Percentiles rank a stretch among this genome's conserved stretches.
Evolutionary conservation across 1,140 invertebrate genomes (phyloP).

Genomic region (Drosophila pachea): DNA sequence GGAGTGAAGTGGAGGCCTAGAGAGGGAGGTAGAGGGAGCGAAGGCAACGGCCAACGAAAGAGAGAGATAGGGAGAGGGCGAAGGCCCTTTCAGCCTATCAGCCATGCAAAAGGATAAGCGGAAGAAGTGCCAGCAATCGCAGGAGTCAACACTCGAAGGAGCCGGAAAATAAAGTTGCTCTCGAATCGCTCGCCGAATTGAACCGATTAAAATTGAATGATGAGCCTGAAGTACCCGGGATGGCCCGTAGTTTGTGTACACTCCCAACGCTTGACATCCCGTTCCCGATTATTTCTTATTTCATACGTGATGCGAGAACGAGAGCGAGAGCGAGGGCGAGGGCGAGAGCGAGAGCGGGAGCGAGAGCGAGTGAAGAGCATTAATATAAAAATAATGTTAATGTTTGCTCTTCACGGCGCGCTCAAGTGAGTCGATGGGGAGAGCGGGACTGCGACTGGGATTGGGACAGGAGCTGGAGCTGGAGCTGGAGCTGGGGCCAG

Average conservation of each 20-base stretch:
- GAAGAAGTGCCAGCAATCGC: neutral
- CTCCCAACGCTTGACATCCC: slow-evolving; percentile 23
- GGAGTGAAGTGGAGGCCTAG: neutral
- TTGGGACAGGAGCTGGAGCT: neutral
- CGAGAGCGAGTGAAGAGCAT: slow-evolving; percentile 42
- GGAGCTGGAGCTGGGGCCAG: neutral
- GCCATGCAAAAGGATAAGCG: too few relatives aligned
- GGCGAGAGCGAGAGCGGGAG: too few relatives aligned
- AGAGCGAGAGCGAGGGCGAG: neutral
- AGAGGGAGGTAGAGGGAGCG: neutral
- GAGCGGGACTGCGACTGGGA: neutral
- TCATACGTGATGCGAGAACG: slow-evolving; percentile 12
- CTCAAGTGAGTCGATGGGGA: slow-evolving; percentile 22
- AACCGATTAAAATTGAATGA: slow-evolving; percentile 23
- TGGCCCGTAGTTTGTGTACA: slow-evolving; percentile 28
- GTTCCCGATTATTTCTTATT: slow-evolving; percentile 27
- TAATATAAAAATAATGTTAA: slow-evolving; percentile 78
- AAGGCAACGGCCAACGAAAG: neutral
- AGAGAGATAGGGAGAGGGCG: neutral
- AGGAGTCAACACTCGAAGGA: neutral
- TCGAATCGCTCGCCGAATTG: neutral
- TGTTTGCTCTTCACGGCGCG: slow-evolving; percentile 56
- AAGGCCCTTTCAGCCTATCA: neutral
- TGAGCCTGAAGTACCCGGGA: slow-evolving; percentile 13
- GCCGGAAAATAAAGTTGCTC: too few relatives aligned